Percentiles rank a stretch among this genome's conserved stretches.
Evolutionary conservation across 2,797 vertebrate species (phyloP).

Genomic region (Melanotaenia maccullochi): DNA sequence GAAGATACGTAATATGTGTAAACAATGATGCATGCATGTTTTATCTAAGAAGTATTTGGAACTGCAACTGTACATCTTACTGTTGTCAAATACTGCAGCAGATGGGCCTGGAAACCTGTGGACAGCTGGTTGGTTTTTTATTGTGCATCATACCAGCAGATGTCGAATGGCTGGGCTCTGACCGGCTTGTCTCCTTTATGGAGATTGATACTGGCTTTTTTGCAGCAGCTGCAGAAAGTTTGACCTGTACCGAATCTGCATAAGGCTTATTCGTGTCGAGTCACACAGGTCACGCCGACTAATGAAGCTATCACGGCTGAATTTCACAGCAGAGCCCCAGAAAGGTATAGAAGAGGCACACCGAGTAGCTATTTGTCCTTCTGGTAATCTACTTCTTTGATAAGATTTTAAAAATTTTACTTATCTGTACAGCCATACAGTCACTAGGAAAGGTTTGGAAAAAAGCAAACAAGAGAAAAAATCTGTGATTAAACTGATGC

Average conservation of each 20-base stretch:
- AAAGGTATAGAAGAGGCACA: conserved; percentile 2
- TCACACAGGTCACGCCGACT: conserved; percentile 42
- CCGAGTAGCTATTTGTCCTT: conserved; percentile 18
- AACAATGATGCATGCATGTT: neutral
- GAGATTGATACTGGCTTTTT: conserved; percentile 55
- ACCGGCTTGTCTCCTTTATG: conserved; percentile 49
- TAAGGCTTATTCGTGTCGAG: conserved; percentile 39
- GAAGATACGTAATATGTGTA: neutral
- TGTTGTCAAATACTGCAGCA: neutral
- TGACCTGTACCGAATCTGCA: conserved; percentile 53
- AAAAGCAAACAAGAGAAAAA: too few species aligned
- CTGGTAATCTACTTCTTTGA: conserved; percentile 30
- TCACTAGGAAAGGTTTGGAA: too few species aligned
- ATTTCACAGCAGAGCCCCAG: conserved; percentile 16
- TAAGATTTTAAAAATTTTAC: neutral
- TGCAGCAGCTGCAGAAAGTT: conserved; percentile 64
- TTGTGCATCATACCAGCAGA: conserved; percentile 15
- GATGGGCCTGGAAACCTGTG: neutral
- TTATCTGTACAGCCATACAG: too few species aligned
- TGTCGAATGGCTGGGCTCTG: conserved; percentile 26
- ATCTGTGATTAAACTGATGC: too few species aligned
- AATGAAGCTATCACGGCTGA: conserved; percentile 44
- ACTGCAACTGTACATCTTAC: neutral
- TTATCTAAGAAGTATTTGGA: neutral
- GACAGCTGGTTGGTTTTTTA: conserved; percentile 31